phyloP scores from a whole-genome alignment of 1,140 invertebrate species.

The Phocides pigmalion region DNA sequence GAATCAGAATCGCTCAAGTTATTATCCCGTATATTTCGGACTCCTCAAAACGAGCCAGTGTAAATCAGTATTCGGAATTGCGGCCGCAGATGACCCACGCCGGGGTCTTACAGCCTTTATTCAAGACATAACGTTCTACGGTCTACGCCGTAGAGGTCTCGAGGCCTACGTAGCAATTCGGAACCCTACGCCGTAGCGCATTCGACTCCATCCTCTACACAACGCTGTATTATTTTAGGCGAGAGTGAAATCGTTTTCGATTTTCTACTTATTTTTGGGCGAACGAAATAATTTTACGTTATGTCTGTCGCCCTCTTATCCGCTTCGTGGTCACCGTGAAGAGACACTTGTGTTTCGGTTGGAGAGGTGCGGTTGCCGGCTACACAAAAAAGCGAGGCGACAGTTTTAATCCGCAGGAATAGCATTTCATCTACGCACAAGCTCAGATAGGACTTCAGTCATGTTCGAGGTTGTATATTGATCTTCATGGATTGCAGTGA shows the following conservation, averaged over 20 bases:
- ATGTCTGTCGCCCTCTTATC: too few species aligned
- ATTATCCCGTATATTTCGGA: constrained; percentile 31
- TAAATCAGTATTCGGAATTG: constrained; percentile 57
- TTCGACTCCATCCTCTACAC: constrained; percentile 1
- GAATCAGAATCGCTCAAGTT: not conserved
- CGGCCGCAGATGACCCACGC: constrained; percentile 42
- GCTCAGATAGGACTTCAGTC: too few species aligned
- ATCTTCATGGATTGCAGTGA: too few species aligned
- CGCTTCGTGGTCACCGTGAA: too few species aligned
- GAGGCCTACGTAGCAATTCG: constrained; percentile 10
- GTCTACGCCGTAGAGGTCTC: constrained; percentile 22
- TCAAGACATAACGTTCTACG: constrained; percentile 19
- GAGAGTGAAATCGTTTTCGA: not conserved
- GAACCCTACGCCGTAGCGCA: constrained; percentile 7
- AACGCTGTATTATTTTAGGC: constrained; percentile 9
- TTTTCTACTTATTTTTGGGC: too few species aligned
- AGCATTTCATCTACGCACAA: too few species aligned
- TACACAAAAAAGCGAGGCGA: too few species aligned
- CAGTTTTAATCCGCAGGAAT: too few species aligned
- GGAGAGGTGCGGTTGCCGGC: too few species aligned
- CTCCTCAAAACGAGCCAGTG: constrained; percentile 33
- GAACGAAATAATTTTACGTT: too few species aligned
- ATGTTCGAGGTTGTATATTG: too few species aligned
- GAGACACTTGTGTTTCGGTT: too few species aligned
- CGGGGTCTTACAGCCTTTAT: constrained; percentile 22